These are phyloP conservation scores for Andrena flavipes DNA, from an alignment of 2,888 invertebrate genomes.

Conservation along the genomic window DNA sequence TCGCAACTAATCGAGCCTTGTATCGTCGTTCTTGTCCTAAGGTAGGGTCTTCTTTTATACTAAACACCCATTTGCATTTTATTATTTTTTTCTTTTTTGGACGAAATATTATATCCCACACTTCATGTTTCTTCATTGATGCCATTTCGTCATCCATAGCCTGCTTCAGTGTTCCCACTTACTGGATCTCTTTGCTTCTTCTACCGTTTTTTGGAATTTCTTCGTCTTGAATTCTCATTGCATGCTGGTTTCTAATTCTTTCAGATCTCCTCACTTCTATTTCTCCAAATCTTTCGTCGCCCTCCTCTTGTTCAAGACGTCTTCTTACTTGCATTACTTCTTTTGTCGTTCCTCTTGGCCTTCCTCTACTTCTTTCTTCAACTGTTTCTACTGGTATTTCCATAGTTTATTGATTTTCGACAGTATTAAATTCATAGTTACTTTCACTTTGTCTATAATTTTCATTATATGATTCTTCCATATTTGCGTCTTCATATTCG, in stretches of 20 bases:
- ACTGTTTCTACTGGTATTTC: neutral
- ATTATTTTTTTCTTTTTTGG: conserved; percentile 7
- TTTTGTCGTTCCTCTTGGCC: conserved; percentile 4
- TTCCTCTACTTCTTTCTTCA: neutral
- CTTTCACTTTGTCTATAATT: neutral
- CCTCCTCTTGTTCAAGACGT: neutral
- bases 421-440: neutral
- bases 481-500: neutral
- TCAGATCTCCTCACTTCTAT: neutral
- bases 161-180: neutral
- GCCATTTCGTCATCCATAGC: conserved; percentile 29
- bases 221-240: neutral
- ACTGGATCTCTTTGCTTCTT: neutral
- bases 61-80: conserved; percentile 22
- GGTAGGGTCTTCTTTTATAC: conserved; percentile 21
- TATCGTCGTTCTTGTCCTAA: neutral
- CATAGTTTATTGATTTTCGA: neutral
- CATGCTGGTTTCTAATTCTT: neutral
- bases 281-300: neutral
- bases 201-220: conserved; percentile 8
- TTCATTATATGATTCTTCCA: neutral
- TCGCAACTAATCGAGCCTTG: conserved; percentile 25
- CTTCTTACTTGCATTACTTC: conserved; percentile 11
- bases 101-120: conserved; percentile 12
- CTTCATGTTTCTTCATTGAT: conserved; percentile 21